Evolutionary conservation across 2,888 invertebrate species (phyloP).

Genomic region (Tryphoninae sp.): DNA sequence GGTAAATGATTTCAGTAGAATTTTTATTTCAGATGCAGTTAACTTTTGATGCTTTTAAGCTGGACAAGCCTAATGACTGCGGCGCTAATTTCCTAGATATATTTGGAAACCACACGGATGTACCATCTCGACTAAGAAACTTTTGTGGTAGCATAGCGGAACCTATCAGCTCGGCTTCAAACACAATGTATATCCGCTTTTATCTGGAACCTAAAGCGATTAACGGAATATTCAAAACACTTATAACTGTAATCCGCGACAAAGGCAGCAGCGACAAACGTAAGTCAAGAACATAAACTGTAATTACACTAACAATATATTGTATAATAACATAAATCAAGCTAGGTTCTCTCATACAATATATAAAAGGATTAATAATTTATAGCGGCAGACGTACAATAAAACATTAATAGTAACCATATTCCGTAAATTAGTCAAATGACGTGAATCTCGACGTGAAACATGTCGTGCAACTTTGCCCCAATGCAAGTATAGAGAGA

Average conservation of each 20-base stretch:
- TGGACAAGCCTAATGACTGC: conserved; percentile 90
- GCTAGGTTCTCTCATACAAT: too few species aligned
- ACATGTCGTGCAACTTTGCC: too few species aligned
- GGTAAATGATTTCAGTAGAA: conserved; percentile 18
- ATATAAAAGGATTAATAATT: too few species aligned
- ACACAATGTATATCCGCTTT: conserved; percentile 89
- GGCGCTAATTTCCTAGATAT: conserved; percentile 89
- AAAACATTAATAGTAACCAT: too few species aligned
- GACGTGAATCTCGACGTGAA: too few species aligned
- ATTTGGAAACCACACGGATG: conserved; percentile 85
- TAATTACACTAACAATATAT: too few species aligned
- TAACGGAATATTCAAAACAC: conserved; percentile 86
- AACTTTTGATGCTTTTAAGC: conserved; percentile 85
- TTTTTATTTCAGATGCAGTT: conserved; percentile 85
- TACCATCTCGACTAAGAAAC: conserved; percentile 85
- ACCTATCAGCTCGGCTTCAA: conserved; percentile 86
- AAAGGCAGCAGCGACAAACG: conserved; percentile 82
- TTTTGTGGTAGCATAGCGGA: conserved; percentile 95
- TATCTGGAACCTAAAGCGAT: conserved; percentile 85
- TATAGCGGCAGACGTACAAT: too few species aligned
- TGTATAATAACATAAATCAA: too few species aligned
- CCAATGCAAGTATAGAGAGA: too few species aligned
- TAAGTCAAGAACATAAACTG: conserved; percentile 69
- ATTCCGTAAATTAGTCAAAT: too few species aligned
- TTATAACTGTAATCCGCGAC: conserved; percentile 89